Percentiles rank a stretch among this genome's conserved stretches.
Conservation (phyloP, 1,140 invertebrate species). For the Heterodera carotae region DNA sequence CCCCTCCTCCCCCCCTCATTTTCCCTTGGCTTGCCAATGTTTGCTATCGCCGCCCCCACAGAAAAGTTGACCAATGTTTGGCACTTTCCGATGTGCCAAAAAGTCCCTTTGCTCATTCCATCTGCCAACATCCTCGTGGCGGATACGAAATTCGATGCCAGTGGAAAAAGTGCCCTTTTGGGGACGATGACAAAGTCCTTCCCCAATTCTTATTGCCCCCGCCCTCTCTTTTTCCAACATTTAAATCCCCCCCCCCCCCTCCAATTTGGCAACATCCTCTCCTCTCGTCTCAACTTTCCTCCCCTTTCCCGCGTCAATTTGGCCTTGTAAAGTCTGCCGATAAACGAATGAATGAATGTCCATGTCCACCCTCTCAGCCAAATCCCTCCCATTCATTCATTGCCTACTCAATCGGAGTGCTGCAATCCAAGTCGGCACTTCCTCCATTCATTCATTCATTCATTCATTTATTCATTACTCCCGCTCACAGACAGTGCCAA, state of each 20-base stretch:
- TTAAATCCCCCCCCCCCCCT: neutral
- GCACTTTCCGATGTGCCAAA: neutral
- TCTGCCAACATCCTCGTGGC: neutral
- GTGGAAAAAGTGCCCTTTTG: neutral
- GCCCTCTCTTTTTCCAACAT: neutral
- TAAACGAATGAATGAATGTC: no score
- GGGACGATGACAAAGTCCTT: neutral
- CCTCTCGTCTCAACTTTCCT: neutral
- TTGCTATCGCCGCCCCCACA: neutral
- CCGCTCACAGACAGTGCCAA: neutral
- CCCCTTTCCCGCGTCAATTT: neutral
- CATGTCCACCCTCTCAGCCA: neutral
- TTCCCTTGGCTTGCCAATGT: neutral
- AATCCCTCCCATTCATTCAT: neutral
- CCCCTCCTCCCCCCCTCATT: no score
- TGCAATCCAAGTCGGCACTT: neutral
- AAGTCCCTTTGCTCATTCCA: neutral
- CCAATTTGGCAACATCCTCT: no score
- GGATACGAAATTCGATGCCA: neutral
- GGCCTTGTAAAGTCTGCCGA: no score
- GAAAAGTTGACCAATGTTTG: neutral
- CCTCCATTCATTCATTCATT: neutral
- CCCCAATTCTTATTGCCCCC: neutral
- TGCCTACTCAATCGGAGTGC: neutral
- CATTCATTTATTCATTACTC: no score